A percentile compares a stretch with the other conserved stretches of the same genome.
Conservation (phyloP, 2,888 invertebrate species). For the Caenorhabditis zanzibari region DNA sequence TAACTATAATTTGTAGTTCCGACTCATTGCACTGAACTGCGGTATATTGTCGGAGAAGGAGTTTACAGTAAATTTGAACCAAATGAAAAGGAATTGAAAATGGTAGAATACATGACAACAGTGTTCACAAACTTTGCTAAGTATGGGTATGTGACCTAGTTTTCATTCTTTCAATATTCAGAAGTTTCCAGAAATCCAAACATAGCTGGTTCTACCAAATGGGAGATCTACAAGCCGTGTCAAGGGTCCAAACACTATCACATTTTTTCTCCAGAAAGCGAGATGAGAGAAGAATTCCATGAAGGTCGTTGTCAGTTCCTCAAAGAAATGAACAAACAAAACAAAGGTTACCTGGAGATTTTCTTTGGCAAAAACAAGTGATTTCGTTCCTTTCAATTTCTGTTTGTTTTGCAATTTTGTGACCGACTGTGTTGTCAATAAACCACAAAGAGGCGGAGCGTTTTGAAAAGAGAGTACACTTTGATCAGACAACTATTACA, state of each 20-base stretch:
- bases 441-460: constrained; percentile 52
- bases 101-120: constrained; percentile 70
- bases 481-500: constrained; percentile 48
- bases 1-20: constrained; percentile 40
- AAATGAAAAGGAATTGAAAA: constrained; percentile 64
- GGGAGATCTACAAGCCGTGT: not conserved
- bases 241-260: constrained; percentile 10
- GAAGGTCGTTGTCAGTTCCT: constrained; percentile 19
- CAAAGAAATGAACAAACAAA: constrained; percentile 14
- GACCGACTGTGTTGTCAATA: constrained; percentile 47
- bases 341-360: constrained; percentile 36
- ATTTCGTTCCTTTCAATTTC: constrained; percentile 20
- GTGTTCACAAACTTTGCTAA: constrained; percentile 74
- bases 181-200: constrained; percentile 25
- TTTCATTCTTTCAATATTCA: not conserved
- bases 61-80: constrained; percentile 71
- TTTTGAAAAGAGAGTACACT: constrained; percentile 6
- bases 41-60: constrained; percentile 74
- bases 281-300: constrained; percentile 37
- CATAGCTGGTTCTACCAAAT: not conserved
- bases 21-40: constrained; percentile 73
- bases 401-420: constrained; percentile 34
- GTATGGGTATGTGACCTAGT: constrained; percentile 58
- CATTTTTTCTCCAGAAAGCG: not conserved
- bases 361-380: constrained; percentile 31